Conservation (phyloP, 2,113 vertebrate species). For the Pogonocichla stellata region DNA sequence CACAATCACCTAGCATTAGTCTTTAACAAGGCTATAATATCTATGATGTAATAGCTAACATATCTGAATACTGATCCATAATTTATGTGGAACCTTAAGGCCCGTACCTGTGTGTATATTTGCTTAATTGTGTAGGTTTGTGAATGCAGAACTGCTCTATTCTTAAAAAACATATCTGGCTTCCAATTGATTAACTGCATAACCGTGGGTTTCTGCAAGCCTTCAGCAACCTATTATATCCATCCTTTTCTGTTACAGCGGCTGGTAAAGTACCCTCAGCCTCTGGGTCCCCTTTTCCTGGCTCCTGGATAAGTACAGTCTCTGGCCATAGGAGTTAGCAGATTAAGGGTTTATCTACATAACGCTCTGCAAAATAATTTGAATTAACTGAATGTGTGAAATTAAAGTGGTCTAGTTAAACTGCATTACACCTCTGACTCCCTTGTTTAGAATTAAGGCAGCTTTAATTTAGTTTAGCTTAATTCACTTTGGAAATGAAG, state of each 20-base stretch:
- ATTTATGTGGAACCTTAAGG: neutral
- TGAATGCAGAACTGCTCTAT: neutral
- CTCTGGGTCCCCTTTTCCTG: neutral
- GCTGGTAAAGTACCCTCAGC: neutral
- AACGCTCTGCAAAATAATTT: neutral
- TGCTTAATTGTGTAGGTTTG: neutral
- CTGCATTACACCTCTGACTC: conserved; percentile 32
- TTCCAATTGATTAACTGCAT: neutral
- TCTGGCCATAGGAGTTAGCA: neutral
- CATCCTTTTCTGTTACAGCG: neutral
- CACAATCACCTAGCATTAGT: neutral
- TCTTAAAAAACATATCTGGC: neutral
- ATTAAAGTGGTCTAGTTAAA: conserved; percentile 45
- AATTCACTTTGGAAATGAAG: conserved; percentile 61
- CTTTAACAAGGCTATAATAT: neutral
- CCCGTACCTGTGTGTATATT: neutral
- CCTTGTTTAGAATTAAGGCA: conserved; percentile 40
- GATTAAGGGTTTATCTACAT: neutral
- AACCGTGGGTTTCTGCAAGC: neutral
- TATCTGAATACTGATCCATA: neutral
- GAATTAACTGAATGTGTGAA: conserved; percentile 18
- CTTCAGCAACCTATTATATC: neutral
- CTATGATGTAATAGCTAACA: neutral
- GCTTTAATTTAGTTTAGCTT: conserved; percentile 56
- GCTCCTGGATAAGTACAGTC: neutral